Evolutionary conservation across 2,888 invertebrate species (phyloP), one percentile per base, ranked within the genome.

Genomic region (Mythimna lalbum): DNA sequence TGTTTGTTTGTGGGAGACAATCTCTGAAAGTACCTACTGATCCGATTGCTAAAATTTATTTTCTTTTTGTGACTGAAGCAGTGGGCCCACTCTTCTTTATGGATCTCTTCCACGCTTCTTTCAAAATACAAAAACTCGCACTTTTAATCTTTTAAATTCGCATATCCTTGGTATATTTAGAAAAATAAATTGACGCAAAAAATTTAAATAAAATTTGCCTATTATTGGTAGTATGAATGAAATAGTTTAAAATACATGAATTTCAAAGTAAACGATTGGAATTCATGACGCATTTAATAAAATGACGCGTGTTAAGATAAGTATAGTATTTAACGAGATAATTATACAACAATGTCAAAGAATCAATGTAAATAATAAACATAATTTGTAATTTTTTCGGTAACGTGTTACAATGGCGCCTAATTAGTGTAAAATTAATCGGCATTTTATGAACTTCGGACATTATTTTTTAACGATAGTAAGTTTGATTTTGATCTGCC

Each of bases 301-400:
- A 14, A 27, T 39, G 6, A 57, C 43, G 50, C 47, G 3, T 33
- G 36, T 6, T 1, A 33, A 53, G 59, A 66, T 47, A 73, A 71
- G n/a, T 63, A 31, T 31, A 33, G 5, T 17, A 36, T 19, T n/a
- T 52, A 49, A 60, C 23, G 19, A 76, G 50, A 69, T 63, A 52
- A 52, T 76, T 70, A 76, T 31, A 33, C 31, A 27, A 12, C 27
- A 64, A 12, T 53, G 78, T 78, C 55, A 65, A 76, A 72, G 49
- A 55, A 19, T 78, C 27, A 75, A 65, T 19, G 60, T 78, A 78
- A 78, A 77, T 17, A 76, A 33, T 39, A 49, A 63, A 72, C 23
- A 39, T 56, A 27, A 43, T 63, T 63, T 53, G 31, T 57, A 39
- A 39, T 39, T 47, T 69, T 63, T 74, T 70, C 23, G 23, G 33